phyloP scores from a whole-genome alignment of 1,140 invertebrate genomes.

The Drosophila lacertosa region DNA sequence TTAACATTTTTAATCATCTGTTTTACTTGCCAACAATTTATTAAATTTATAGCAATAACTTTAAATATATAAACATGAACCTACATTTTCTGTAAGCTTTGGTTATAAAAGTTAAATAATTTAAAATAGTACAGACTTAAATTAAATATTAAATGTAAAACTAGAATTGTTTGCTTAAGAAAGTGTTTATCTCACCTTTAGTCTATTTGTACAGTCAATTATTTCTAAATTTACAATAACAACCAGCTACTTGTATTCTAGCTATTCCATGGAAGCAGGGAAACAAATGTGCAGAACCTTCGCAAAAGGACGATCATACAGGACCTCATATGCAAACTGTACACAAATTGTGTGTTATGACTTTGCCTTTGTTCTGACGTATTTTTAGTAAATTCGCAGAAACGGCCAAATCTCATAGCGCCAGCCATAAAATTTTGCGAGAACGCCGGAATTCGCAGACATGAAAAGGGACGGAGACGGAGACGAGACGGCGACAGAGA shows the following conservation, averaged over 20 bases:
- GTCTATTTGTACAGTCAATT: constrained; percentile 2
- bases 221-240: constrained; percentile 5
- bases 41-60: no score
- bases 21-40: no score
- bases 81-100: no score
- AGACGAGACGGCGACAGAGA: constrained; percentile 5
- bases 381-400: constrained; percentile 68
- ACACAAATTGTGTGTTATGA: constrained; percentile 45
- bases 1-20: no score
- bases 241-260: neutral
- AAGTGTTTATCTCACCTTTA: no score
- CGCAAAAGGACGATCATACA: neutral
- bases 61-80: no score
- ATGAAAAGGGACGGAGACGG: constrained; percentile 9
- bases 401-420: constrained; percentile 72
- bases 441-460: constrained; percentile 34
- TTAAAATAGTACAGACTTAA: no score
- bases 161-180: no score
- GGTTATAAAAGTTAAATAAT: no score
- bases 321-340: constrained; percentile 39
- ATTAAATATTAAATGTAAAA: no score
- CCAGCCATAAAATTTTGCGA: constrained; percentile 77
- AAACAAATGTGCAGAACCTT: no score
- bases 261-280: neutral
- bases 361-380: constrained; percentile 63